Evolutionary conservation across 2,797 vertebrate species (phyloP).

Genomic region (Merluccius polli): DNA sequence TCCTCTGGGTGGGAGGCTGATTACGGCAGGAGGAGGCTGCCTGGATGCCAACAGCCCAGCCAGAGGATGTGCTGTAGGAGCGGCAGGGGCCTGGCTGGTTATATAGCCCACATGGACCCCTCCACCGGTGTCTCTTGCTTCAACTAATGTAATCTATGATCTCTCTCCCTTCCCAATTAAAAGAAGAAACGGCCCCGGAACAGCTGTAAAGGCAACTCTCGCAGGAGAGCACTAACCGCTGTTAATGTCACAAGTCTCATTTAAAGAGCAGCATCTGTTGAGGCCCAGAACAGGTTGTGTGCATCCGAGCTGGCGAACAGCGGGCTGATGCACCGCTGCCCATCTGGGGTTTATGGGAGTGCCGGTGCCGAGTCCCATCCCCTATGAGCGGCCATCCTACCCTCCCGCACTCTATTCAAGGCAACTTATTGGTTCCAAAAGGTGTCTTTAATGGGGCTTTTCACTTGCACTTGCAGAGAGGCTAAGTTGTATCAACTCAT

Average conservation of each 20-base stretch:
- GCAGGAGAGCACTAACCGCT: slow-evolving; percentile 70
- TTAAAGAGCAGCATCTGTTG: slow-evolving; percentile 80
- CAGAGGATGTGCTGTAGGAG: slow-evolving; percentile 37
- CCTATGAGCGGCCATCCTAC: not conserved
- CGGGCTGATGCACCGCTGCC: slow-evolving; percentile 46
- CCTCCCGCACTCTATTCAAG: not conserved
- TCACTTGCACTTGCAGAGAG: not conserved
- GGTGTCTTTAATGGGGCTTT: not conserved
- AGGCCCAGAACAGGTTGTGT: slow-evolving; percentile 44
- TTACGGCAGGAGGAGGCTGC: slow-evolving; percentile 39
- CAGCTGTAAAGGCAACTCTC: slow-evolving; percentile 77
- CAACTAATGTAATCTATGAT: slow-evolving; percentile 76
- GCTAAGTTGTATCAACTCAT: not conserved
- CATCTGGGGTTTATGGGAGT: slow-evolving; percentile 62
- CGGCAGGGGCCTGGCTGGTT: slow-evolving; percentile 23
- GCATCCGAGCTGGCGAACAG: slow-evolving; percentile 51
- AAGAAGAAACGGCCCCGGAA: slow-evolving; percentile 69
- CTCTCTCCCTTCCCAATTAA: slow-evolving; percentile 74
- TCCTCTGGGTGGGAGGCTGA: slow-evolving; percentile 41
- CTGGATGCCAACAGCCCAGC: slow-evolving; percentile 38
- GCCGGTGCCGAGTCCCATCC: slow-evolving; percentile 27
- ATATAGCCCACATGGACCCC: not conserved
- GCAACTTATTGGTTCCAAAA: not conserved
- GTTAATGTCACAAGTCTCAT: slow-evolving; percentile 75
- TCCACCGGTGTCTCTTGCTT: slow-evolving; percentile 50